Evolutionary conservation across 2,888 invertebrate species (phyloP).

Genomic region (Pyrochroa serraticornis): DNA sequence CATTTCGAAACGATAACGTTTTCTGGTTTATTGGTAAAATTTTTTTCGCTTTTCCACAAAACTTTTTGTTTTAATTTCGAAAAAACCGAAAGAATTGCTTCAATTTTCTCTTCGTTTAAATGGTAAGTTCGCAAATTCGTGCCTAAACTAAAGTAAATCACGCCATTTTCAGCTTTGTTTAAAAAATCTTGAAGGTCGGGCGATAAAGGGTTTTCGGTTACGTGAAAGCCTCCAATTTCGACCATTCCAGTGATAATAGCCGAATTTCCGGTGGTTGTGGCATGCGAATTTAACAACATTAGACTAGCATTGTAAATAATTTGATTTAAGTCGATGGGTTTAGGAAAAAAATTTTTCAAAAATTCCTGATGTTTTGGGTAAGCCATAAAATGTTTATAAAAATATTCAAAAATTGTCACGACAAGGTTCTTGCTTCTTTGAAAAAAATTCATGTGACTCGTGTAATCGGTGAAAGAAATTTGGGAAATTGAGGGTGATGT

Average conservation of each 20-base stretch:
- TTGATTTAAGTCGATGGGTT: conserved; percentile 41
- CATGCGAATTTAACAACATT: conserved; percentile 56
- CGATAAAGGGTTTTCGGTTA: conserved; percentile 31
- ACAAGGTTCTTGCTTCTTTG: conserved; percentile 63
- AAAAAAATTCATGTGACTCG: conserved; percentile 60
- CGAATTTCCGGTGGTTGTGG: conserved; percentile 58
- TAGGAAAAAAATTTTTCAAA: conserved; percentile 46
- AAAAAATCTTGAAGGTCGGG: conserved; percentile 51
- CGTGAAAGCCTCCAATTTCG: conserved; percentile 64
- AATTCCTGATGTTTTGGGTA: conserved; percentile 40
- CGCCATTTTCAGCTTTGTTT: conserved; percentile 52
- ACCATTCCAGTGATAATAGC: conserved; percentile 62
- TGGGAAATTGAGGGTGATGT: conserved; percentile 61
- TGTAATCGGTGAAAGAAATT: conserved; percentile 55
- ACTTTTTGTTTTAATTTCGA: conserved; percentile 53
- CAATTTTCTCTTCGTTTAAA: conserved; percentile 44
- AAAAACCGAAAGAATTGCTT: conserved; percentile 50
- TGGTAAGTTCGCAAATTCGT: conserved; percentile 50
- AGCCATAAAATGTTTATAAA: conserved; percentile 37
- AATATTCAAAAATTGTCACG: conserved; percentile 44
- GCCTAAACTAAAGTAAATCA: conserved; percentile 57
- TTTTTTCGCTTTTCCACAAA: conserved; percentile 58
- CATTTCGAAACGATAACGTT: conserved; percentile 56
- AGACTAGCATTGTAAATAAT: conserved; percentile 43
- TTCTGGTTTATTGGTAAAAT: conserved; percentile 43